Percentiles rank a stretch among this genome's conserved stretches.
Evolutionary conservation across 2,888 invertebrate species (phyloP).

Genomic region (Hyposoter dolosus): DNA sequence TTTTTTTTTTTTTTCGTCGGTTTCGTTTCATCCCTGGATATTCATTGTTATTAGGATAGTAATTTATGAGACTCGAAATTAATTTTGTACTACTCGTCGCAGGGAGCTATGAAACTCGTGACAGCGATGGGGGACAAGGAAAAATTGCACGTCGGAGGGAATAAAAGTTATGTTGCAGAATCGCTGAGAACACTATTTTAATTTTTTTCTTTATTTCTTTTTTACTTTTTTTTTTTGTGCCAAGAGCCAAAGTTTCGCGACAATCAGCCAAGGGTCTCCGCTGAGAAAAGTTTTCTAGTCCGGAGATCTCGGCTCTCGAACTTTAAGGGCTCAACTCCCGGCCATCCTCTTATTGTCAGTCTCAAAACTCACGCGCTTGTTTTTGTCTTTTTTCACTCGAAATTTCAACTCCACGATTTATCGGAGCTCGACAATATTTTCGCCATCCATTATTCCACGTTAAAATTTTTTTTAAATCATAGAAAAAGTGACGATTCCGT

Average conservation of each 20-base stretch:
- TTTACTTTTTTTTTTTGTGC: conserved; percentile 12
- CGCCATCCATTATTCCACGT: neutral
- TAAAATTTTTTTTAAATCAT: neutral
- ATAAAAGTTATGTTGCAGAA: conserved; percentile 11
- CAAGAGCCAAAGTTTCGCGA: conserved; percentile 44
- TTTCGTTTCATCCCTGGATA: neutral
- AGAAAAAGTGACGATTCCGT: neutral
- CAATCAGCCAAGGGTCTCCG: conserved; percentile 27
- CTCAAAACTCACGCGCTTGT: neutral
- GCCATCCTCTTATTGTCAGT: conserved; percentile 20
- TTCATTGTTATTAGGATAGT: conserved; percentile 41
- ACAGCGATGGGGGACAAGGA: neutral
- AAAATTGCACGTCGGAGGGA: conserved; percentile 30
- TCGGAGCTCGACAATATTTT: neutral
- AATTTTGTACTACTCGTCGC: conserved; percentile 27
- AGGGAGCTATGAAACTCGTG: neutral
- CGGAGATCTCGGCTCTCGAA: conserved; percentile 42
- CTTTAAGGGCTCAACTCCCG: conserved; percentile 44
- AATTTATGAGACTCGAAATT: conserved; percentile 53
- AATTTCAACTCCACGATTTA: conserved; percentile 5
- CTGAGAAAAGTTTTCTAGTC: conserved; percentile 34
- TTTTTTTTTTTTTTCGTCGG: neutral
- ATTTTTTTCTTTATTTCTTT: conserved; percentile 17
- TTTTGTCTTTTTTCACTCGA: neutral
- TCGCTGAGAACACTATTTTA: neutral